Conservation (phyloP, 2,888 invertebrate species). For the Dexiosoma caninum region DNA sequence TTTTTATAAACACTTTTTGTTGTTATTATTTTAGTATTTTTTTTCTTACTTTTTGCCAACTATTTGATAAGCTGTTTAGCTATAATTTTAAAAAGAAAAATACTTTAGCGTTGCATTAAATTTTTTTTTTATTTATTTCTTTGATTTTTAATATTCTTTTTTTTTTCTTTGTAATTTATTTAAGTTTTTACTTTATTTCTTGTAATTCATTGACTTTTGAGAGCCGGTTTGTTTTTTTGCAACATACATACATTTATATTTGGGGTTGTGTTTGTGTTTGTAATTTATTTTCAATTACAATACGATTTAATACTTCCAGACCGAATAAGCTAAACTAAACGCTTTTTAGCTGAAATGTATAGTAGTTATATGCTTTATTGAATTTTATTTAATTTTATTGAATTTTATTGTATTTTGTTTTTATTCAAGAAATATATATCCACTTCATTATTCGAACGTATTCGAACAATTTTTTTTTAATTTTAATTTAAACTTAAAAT, state of each 20-base stretch:
- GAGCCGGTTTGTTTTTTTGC: constrained; percentile 53
- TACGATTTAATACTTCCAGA: constrained; percentile 37
- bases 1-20: too few species aligned
- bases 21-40: constrained; percentile 5
- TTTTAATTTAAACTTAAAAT: too few species aligned
- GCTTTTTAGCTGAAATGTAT: constrained; percentile 29
- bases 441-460: too few species aligned
- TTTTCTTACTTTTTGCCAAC: constrained; percentile 26
- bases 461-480: too few species aligned
- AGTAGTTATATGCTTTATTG: not conserved
- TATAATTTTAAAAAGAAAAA: constrained; percentile 36
- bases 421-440: too few species aligned
- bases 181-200: constrained; percentile 17
- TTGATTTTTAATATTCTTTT: not conserved
- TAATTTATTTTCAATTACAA: constrained; percentile 2
- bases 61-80: constrained; percentile 52
- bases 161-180: not conserved
- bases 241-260: constrained; percentile 1
- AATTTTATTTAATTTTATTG: too few species aligned
- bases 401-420: too few species aligned
- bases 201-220: constrained; percentile 48
- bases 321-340: constrained; percentile 33
- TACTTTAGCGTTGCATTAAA: not conserved
- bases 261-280: not conserved
- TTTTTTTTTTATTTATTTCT: not conserved